Percentiles rank a stretch among this genome's conserved stretches.
These are phyloP conservation scores for Agrypnia vestita DNA, from an alignment of 1,140 invertebrate species.

Conservation along the genomic window DNA sequence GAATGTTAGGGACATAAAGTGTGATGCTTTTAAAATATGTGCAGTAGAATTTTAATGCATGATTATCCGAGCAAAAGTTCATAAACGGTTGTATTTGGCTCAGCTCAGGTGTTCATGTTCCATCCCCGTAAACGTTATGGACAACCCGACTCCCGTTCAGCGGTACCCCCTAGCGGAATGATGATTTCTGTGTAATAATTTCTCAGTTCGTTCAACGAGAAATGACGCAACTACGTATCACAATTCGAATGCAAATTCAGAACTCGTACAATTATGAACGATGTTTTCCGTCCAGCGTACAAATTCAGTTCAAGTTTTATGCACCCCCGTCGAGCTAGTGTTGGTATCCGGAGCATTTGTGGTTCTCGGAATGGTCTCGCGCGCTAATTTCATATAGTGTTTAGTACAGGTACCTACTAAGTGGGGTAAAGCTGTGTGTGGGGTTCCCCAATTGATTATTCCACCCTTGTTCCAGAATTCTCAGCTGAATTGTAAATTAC, in stretches of 20 bases:
- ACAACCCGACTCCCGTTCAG: too few relatives aligned
- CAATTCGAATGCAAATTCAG: constrained; percentile 5
- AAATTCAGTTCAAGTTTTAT: neutral
- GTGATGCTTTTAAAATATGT: too few relatives aligned
- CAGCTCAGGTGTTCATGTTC: too few relatives aligned
- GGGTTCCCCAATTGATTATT: constrained; percentile 24
- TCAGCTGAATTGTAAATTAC: constrained; percentile 10
- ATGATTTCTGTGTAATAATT: too few relatives aligned
- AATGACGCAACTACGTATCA: too few relatives aligned
- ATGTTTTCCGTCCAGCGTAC: neutral
- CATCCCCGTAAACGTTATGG: too few relatives aligned
- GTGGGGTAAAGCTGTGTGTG: neutral
- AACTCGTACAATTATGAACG: neutral
- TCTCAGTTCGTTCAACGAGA: too few relatives aligned
- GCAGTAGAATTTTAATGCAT: too few relatives aligned
- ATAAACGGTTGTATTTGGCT: too few relatives aligned
- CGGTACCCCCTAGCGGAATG: too few relatives aligned
- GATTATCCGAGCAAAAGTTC: too few relatives aligned
- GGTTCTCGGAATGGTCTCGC: neutral
- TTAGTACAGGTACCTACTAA: neutral
- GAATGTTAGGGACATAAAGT: too few relatives aligned
- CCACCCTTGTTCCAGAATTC: constrained; percentile 26
- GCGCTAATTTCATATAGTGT: constrained; percentile 25
- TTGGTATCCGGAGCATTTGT: constrained; percentile 4
- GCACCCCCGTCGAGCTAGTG: neutral